Percentiles rank a stretch among this genome's conserved stretches.
These are phyloP conservation scores for Pseudomugil gertrudae DNA, from an alignment of 2,797 vertebrate genomes.

Conservation along the genomic window DNA sequence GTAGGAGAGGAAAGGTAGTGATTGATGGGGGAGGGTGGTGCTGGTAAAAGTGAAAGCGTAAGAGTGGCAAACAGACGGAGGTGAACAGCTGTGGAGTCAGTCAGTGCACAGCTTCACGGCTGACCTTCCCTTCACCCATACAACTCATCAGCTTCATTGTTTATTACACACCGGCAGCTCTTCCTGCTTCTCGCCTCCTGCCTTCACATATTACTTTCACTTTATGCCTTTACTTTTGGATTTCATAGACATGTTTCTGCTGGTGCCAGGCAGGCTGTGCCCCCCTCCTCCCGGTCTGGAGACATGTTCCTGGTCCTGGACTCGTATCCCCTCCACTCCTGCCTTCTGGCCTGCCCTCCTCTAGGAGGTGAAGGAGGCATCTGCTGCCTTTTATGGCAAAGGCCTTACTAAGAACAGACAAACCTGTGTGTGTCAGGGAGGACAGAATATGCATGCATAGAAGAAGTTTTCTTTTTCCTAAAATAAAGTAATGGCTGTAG, in stretches of 20 bases:
- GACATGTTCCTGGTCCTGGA: conserved; percentile 35
- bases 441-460: conserved; percentile 48
- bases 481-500: conserved; percentile 78
- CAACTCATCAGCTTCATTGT: conserved; percentile 43
- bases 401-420: conserved; percentile 68
- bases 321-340: conserved; percentile 41
- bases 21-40: conserved; percentile 31
- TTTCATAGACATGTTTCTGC: conserved; percentile 18
- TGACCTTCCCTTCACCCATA: conserved; percentile 61
- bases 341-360: conserved; percentile 61
- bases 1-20: conserved; percentile 42
- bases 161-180: conserved; percentile 39
- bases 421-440: conserved; percentile 39
- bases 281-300: conserved; percentile 8
- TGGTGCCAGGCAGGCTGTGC: conserved; percentile 62
- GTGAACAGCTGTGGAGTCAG: conserved; percentile 65
- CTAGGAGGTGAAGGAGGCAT: conserved; percentile 61
- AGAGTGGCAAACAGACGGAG: conserved; percentile 39
- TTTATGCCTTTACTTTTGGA: conserved; percentile 1
- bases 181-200: conserved; percentile 17
- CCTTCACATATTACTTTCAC: not conserved
- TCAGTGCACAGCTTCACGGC: conserved; percentile 40
- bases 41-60: conserved; percentile 65
- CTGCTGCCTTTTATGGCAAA: conserved; percentile 84
- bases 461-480: conserved; percentile 74